Evolutionary conservation across 2,113 vertebrate genomes (phyloP), one percentile per base, ranked within the genome.

Genomic region (Dendropsophus ebraccatus): DNA sequence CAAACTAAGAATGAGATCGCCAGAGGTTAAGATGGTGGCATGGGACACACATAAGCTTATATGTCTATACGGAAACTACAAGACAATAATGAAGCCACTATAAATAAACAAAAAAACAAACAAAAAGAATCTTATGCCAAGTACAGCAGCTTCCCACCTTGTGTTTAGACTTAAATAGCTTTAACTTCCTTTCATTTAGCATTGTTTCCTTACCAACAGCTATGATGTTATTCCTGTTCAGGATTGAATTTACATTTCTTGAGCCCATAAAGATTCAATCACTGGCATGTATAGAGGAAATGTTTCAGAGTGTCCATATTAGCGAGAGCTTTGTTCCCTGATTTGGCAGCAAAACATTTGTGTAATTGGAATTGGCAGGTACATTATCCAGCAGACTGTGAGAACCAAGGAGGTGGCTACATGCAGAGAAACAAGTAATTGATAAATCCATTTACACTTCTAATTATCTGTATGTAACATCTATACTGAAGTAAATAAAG

Each of bases 351-450:
- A 41, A 81, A 35, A 65, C 35, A 65, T 79, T 79, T 79, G 77
- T 65, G 58, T 81, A 81, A 81, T 81, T 81, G 78, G 78, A 81
- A 65, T 81, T 81, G 78, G 78, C 78, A 81, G 56, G 49, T 62
- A 62, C 77, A 62, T 80, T 80, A 80, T 80, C 77, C 54, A 62
- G 77, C 77, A 80, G 77, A 62, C 35, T 80, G 23, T 35, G 37
- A 62, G n/a, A 81, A 81, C 78, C 52, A 81, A 79, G 58, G 58
- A 47, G 58, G 58, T 45, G 58, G 41, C 78, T 65, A 81, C 78
- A 62, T 65, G 78, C 78, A 47, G 78, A 62, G 78, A 81, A 81
- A 45, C 58, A 81, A 81, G 56, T 81, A 81, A 81, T 65, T 81
- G 78, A 65, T 81, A 81, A 81, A 81, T 65, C 78, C 56, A 81